Percentiles rank a stretch among this genome's conserved stretches.
Evolutionary conservation across 2,113 vertebrate species (phyloP).

Genomic region (Tupaia tana): DNA sequence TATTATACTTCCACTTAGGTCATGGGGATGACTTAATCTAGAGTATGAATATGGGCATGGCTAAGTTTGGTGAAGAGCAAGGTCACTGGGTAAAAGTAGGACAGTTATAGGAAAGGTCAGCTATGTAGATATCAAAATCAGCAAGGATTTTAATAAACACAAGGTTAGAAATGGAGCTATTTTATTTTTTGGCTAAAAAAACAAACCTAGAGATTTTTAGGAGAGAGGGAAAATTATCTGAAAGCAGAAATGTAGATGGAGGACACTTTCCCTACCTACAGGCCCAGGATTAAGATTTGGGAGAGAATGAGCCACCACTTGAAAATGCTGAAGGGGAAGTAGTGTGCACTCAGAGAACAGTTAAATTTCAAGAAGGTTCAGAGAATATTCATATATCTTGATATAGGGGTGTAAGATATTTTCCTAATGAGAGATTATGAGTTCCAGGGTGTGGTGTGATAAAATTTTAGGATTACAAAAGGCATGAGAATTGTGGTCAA

Average conservation of each 20-base stretch:
- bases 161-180: not conserved
- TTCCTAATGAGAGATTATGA: not conserved
- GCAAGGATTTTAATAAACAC: not conserved
- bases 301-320: not conserved
- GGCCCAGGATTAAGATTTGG: not conserved
- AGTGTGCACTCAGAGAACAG: not conserved
- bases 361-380: not conserved
- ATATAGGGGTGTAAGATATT: not conserved
- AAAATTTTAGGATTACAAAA: constrained; percentile 21
- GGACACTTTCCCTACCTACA: not conserved
- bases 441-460: not conserved
- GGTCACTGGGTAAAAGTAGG: not conserved
- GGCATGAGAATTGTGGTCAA: not conserved
- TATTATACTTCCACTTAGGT: not conserved
- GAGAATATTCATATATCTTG: not conserved
- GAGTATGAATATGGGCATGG: not conserved
- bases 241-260: not conserved
- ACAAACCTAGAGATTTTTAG: not conserved
- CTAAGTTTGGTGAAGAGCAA: not conserved
- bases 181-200: not conserved
- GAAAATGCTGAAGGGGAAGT: not conserved
- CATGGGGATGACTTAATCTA: not conserved
- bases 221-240: not conserved
- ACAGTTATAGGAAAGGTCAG: not conserved
- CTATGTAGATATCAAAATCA: not conserved